Percentiles rank a stretch among this genome's conserved stretches.
Evolutionary conservation across 2,888 invertebrate species (phyloP).

Genomic region (Eulithis prunata): DNA sequence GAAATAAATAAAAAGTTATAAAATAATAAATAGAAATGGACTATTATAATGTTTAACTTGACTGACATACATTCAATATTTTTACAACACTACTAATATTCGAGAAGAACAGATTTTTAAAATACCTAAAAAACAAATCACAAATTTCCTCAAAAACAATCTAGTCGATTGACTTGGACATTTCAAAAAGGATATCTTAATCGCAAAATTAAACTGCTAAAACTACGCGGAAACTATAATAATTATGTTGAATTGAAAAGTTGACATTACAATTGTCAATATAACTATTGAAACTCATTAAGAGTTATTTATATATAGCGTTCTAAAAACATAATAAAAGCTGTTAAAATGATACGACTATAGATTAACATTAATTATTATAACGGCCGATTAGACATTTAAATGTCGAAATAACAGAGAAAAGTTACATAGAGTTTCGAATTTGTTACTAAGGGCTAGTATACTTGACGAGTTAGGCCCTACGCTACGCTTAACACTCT

Average conservation of each 20-base stretch:
- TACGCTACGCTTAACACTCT: slow-evolving; percentile 53
- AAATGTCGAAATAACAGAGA: slow-evolving; percentile 39
- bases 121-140: slow-evolving; percentile 37
- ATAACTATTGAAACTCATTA: slow-evolving; percentile 27
- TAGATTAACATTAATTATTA: slow-evolving; percentile 27
- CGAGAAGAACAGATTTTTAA: slow-evolving; percentile 41
- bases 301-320: slow-evolving; percentile 18
- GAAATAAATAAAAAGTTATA: slow-evolving; percentile 38
- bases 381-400: slow-evolving; percentile 34
- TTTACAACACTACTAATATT: slow-evolving; percentile 43
- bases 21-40: slow-evolving; percentile 38
- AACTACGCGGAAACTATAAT: slow-evolving; percentile 19
- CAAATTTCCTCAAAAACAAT: slow-evolving; percentile 32
- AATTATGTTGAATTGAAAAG: slow-evolving; percentile 23
- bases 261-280: slow-evolving; percentile 35
- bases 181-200: slow-evolving; percentile 22
- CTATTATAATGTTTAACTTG: slow-evolving; percentile 38
- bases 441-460: slow-evolving; percentile 45
- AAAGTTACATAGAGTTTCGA: slow-evolving; percentile 42
- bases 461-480: too few species aligned
- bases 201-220: slow-evolving; percentile 24
- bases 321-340: slow-evolving; percentile 27
- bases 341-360: slow-evolving; percentile 27
- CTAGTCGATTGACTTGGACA: slow-evolving; percentile 37
- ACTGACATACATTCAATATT: slow-evolving; percentile 43